phyloP scores from a whole-genome alignment of 1,140 invertebrate genomes.

The Hirudo medicinalis region DNA sequence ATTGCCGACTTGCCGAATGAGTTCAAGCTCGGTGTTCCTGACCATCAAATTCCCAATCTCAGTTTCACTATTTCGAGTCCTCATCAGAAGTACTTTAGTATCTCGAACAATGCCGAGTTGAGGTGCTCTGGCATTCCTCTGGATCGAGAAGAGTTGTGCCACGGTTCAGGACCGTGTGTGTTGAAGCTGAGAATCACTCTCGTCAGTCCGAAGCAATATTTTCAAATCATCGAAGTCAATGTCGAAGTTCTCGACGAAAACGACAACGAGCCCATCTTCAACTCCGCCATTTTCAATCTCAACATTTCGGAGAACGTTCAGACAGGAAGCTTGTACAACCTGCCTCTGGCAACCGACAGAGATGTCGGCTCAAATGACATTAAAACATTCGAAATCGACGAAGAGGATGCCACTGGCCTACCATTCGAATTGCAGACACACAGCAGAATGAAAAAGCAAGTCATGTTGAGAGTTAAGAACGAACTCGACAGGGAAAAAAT shows the following conservation, averaged over 20 bases:
- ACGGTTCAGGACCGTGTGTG: no score
- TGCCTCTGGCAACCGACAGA: constrained; percentile 63
- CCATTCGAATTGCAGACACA: no score
- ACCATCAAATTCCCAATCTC: no score
- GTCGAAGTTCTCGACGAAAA: constrained; percentile 46
- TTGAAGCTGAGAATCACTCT: neutral
- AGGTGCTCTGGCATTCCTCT: no score
- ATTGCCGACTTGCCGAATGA: no score
- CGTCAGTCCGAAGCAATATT: constrained; percentile 20
- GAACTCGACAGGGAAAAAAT: constrained; percentile 67
- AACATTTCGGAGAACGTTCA: constrained; percentile 75
- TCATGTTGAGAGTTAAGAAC: constrained; percentile 14
- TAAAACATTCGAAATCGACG: constrained; percentile 53
- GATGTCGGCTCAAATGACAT: constrained; percentile 82
- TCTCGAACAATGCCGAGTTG: no score
- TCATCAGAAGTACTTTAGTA: no score
- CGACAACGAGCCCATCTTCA: constrained; percentile 33
- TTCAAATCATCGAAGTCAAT: constrained; percentile 20
- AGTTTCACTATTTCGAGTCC: no score
- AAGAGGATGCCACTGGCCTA: no score
- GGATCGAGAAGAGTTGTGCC: no score
- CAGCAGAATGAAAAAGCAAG: neutral
- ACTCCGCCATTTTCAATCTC: constrained; percentile 54
- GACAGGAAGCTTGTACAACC: constrained; percentile 4
- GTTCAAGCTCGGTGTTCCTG: no score